A percentile compares a stretch with the other conserved stretches of the same genome.
Conservation (phyloP, 2,888 invertebrate species). For the Epinotia ramella region DNA sequence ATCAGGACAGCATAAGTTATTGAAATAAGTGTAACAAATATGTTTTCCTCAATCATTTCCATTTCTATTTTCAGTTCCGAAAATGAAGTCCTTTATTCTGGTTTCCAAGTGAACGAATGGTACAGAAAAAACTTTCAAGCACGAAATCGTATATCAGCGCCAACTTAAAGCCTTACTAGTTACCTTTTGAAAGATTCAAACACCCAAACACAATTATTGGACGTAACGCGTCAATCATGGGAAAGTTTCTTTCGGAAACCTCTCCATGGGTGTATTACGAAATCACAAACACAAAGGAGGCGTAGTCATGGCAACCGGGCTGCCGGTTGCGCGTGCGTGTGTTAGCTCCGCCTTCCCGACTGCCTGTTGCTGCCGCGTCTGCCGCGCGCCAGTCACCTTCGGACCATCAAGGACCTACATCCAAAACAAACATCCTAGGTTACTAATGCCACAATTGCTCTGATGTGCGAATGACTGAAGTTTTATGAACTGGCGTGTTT, state of each 20-base stretch:
- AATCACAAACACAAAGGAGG: conserved; percentile 80
- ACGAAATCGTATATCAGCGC: conserved; percentile 49
- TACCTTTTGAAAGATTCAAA: conserved; percentile 55
- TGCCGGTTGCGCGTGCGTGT: conserved; percentile 72
- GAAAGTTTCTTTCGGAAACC: conserved; percentile 67
- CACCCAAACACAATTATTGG: conserved; percentile 65
- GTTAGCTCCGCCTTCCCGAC: conserved; percentile 71
- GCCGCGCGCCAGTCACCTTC: conserved; percentile 73
- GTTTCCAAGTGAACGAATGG: not conserved
- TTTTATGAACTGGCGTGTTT: conserved; percentile 56
- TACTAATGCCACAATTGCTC: conserved; percentile 17
- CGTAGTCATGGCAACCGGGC: conserved; percentile 78
- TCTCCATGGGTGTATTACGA: conserved; percentile 59
- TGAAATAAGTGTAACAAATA: not conserved
- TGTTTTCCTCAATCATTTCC: conserved; percentile 21
- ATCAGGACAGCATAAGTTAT: not conserved
- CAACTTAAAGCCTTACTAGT: conserved; percentile 47
- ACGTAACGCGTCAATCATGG: conserved; percentile 68
- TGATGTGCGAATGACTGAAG: conserved; percentile 48
- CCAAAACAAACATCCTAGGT: conserved; percentile 51
- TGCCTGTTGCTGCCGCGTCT: conserved; percentile 80
- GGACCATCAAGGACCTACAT: conserved; percentile 64
- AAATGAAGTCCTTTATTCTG: not conserved
- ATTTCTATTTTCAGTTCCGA: not conserved
- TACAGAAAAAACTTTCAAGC: conserved; percentile 43